Evolutionary conservation across 64 coral and sea anemone genomes (phyloP), one percentile per base, ranked within the genome.

Genomic region (Dendronephthya gigantea): DNA sequence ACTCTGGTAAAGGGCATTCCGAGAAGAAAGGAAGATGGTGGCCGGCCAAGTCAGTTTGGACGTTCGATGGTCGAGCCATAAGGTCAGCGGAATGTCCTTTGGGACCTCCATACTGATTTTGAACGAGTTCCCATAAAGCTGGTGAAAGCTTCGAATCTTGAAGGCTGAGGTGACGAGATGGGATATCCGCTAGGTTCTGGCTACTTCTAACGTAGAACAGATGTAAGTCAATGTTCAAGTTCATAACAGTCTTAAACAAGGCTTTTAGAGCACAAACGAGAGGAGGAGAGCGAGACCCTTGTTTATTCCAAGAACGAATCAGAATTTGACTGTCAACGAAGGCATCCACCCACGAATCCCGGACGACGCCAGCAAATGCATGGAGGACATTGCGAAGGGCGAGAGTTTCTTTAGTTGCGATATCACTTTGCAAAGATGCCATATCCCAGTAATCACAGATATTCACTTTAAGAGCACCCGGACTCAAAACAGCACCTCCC

Each of bases 311-410:
- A 29, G 62, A 14, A 69, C 39, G 30, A 9, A 86, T 68, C 29
- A 86, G 30, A 39, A 52, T 7, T 22, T 39, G 33, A n/a, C 59
- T 86, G 38, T 86, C 85, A 31, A 86, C 59, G 25, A 17, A 86
- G 35, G 27, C 85, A 47, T 86, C 36, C 1, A 86, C 58, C 59
- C 36, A 70, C 14, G 85, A 16, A 11, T 86, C 47, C 5, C 29
- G 3, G 17, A 72, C 30, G 11, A 72, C 7, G 6, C 14, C 2
- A 1, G 34, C 38, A n/a, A 29, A 86, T 29, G 83, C 43, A 29
- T 86, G 34, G n/a, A 86, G 55, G 36, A 70, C 84, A 23, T 86
- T 39, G 17, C 35, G 13, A 9, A 85, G 52, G 9, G 84, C 52
- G 31, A 72, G 84, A 25, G 84, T 22, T 36, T 86, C 84, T 39